Evolutionary conservation across 2,888 invertebrate species (phyloP), one percentile per base, ranked within the genome.

Genomic region (Agrochola circellaris): DNA sequence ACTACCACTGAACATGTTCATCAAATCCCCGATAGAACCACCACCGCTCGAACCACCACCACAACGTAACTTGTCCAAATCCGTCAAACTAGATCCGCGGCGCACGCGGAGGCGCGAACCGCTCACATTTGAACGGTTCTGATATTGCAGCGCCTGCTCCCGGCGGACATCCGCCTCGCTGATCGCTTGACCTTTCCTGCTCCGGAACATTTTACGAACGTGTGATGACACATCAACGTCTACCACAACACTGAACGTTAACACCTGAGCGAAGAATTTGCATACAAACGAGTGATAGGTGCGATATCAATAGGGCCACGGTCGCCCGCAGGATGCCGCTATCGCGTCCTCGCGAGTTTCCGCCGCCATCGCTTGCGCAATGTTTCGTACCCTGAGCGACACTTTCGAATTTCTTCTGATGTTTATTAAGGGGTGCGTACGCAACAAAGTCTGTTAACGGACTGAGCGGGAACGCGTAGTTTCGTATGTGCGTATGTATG

Each of bases 1-100:
- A 90, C 97, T 97, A 60, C 98, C 98, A 81, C 98, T 98, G 90
- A 98, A 98, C 91, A 97, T 97, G 93, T 98, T 98, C 98, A 98
- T 98, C 89, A 98, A 94, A 92, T 98, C 98, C 5, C 98, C 98
- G 67, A 98, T 98, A 88, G 98, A 98, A 30, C 97, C 98, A 34
- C 97, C 96, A 7, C 96, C 95, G 80, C 95, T 96, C 0, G 96
- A 95, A 4, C 96, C 94, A 20, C 93, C 95, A 48, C 94, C 92
- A 73, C 94, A 96, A 77, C 97, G 95, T 51, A 98, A 92, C 91
- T 98, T 98, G 92, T 98, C 98, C 89, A 98, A 95, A 89, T 98
- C 98, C 5, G 98, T 98, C 94, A 98, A 96, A 87, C 98, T 98
- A 0, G 98, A 98, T 0, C 98, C 98, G 1, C 98, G 97, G 9